Base-by-base conservation (phyloP, 2,888 invertebrate species). In the Protophormia terraenovae region DNA sequence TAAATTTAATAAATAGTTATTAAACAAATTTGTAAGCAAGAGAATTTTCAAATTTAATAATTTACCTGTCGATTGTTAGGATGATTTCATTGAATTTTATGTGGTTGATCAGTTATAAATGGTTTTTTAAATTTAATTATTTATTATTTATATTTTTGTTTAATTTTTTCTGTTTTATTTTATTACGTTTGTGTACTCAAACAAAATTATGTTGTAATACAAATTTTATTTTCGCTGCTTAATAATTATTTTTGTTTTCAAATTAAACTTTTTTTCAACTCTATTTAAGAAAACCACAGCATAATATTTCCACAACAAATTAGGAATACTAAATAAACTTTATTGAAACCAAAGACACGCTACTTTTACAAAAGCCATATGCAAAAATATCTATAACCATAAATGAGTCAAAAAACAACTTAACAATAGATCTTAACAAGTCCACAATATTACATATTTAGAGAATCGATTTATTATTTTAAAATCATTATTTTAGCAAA, bases 261-360 rank as follows among this genome's bases (percentile, higher is more conserved):
- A n/a, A 58, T 58, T 55, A 6, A 3, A 4, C 1, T 6, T 38
- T 71, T 29, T 32, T 22, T 47, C 45, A 22, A 55, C 66, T 29
- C 32, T 22, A 76, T 67, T 67, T 35, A 24, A n/a, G 10, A 47
- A 58, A 77, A 66, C 76, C 76, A 32, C 76, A 76, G 66, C 55
- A 66, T 19, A 75, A 71, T 55, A 66, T 62, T 80, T 71, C 41
- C 24, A 50, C 41, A 82, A 76, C 45, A 35, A 82, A 53, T 45
- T 58, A 50, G 35, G 10, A 53, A 67, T 66, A 12, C 16, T 50
- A 62, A 47, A 29, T 75, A 3, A 62, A 50, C 16, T n/a, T n/a
- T n/a, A n/a, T n/a, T n/a, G n/a, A n/a, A n/a, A n/a, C n/a, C n/a
- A n/a, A n/a, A n/a, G n/a, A n/a, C n/a, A n/a, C n/a, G n/a, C n/a